Percentiles rank a stretch among this genome's conserved stretches.
phyloP scores from a whole-genome alignment of 2,113 vertebrate genomes.

The Eubucco bourcierii region DNA sequence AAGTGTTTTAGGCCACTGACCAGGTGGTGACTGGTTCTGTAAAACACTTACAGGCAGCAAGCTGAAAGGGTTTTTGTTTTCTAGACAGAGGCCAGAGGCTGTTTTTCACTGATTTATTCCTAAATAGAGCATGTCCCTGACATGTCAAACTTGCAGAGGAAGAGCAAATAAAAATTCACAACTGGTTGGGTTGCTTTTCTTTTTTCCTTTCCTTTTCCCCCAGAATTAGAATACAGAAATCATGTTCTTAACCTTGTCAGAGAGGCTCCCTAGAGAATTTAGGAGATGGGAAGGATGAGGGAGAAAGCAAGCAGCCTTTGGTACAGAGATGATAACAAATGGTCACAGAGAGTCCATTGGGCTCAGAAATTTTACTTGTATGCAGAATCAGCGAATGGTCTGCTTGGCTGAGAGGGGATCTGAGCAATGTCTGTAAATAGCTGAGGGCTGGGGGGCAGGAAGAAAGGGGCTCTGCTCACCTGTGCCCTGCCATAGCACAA shows the following conservation, averaged over 20 bases:
- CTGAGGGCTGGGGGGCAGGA: too few relatives aligned
- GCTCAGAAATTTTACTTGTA: background rate
- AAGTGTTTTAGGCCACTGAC: background rate
- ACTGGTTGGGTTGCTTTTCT: background rate
- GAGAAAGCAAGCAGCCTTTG: background rate
- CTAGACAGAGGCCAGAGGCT: background rate
- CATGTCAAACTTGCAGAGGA: background rate
- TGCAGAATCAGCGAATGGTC: too few relatives aligned
- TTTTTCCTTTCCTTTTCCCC: too few relatives aligned
- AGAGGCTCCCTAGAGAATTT: background rate
- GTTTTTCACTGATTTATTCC: conserved; percentile 4
- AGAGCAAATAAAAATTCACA: background rate
- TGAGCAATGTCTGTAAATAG: too few relatives aligned
- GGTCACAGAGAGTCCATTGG: background rate
- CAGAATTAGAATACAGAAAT: background rate
- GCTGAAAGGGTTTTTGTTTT: background rate
- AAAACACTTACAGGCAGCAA: background rate
- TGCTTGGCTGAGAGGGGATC: too few relatives aligned
- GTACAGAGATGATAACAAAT: background rate
- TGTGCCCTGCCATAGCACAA: too few relatives aligned
- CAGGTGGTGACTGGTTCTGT: background rate
- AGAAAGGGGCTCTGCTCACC: too few relatives aligned
- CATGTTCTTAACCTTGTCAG: background rate
- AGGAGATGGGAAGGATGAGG: background rate
- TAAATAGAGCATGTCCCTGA: background rate